phyloP scores from a whole-genome alignment of 2,888 invertebrate species.

The Plutella xylostella region DNA sequence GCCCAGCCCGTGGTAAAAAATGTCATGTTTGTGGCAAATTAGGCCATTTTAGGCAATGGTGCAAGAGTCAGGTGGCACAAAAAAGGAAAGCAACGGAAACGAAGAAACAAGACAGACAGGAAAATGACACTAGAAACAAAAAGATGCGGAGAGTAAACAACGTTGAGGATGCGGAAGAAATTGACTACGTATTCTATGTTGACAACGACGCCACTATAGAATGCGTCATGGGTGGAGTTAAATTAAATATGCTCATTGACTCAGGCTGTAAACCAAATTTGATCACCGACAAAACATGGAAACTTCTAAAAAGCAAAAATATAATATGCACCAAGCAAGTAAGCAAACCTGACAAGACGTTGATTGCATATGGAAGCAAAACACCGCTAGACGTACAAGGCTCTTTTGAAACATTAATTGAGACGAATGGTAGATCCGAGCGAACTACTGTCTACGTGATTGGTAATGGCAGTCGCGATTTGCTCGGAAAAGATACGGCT shows the following conservation, averaged over 20 bases:
- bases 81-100: neutral
- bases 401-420: conserved; percentile 2
- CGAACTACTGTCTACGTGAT: neutral
- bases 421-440: neutral
- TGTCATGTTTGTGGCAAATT: conserved; percentile 8
- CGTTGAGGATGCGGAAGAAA: conserved; percentile 1
- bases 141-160: neutral
- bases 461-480: neutral
- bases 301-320: conserved; percentile 1
- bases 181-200: conserved; percentile 15
- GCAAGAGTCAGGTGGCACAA: conserved; percentile 5
- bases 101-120: neutral
- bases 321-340: neutral
- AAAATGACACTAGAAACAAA: neutral
- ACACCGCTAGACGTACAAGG: conserved; percentile 4
- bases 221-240: conserved; percentile 20
- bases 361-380: conserved; percentile 13
- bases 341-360: conserved; percentile 8
- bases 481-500: conserved; percentile 7
- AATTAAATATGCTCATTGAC: conserved; percentile 19
- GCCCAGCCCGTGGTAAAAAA: conserved; percentile 8
- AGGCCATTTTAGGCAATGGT: conserved; percentile 10
- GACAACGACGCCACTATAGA: conserved; percentile 15
- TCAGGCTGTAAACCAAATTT: conserved; percentile 19
- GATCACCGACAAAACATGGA: conserved; percentile 11